Base-by-base conservation (phyloP, 1,140 invertebrate genomes). In the Hylaeus volcanicus region DNA sequence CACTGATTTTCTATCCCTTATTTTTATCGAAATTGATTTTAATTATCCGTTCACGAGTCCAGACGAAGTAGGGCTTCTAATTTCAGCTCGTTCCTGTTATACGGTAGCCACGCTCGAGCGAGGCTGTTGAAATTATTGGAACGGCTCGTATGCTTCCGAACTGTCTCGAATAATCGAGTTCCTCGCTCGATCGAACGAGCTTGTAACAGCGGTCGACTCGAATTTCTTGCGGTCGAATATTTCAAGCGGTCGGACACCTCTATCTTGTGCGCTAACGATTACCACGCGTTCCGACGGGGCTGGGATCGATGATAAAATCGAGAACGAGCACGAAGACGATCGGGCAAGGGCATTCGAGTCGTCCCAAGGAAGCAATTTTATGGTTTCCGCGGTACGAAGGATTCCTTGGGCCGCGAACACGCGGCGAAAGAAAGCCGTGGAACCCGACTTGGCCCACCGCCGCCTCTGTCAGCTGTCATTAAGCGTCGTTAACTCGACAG, bases 391-490 rank as follows among this genome's bases (percentile, higher is more conserved):
- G 84, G 70, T 77, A 56, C 58, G 56, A 39, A 65, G 51, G 60
- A 79, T 84, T 72, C 60, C 61, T 41, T 11, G 6, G 39, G 64
- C 39, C 12, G 48, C 5, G 26, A 56, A n/a, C 41, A 69, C 53
- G 55, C 26, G 14, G 70, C 15, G 69, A 69, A 79, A 74, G 53
- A 86, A 77, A 45, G 70, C 60, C 39, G 63, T 78, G 81, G 66
- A 81, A 81, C 60, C 51, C 74, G 83, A 76, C 51, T 48, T 53
- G 72, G 45, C 39, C 66, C 63, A 74, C 43, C 14, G 43, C 65
- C 80, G 84, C 74, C 77, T 86, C 82, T 79, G 84, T 79, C 85
- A 82, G 85, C 85, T 87, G 85, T 87, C 86, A 87, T 87, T 87
- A 87, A 74, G 79, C 73, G 82, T 84, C 82, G 82, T 86, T 86